Evolutionary conservation across 2,888 invertebrate genomes (phyloP).

Genomic region (Holacanthella duospinosa): DNA sequence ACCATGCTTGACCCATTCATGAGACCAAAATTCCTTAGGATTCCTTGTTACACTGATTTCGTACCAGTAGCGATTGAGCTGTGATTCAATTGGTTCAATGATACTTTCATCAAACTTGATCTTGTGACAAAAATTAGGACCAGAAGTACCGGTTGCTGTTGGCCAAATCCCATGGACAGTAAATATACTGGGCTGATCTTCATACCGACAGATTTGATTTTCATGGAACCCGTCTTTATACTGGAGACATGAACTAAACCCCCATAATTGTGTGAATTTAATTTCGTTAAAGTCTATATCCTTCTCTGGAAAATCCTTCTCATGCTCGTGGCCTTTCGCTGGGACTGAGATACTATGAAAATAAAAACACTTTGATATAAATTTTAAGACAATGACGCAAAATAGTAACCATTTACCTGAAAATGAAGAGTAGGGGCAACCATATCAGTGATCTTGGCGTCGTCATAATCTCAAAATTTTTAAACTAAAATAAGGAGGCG

Average conservation of each 20-base stretch:
- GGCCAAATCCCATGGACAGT: conserved; percentile 36
- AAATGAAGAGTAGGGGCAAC: too few species aligned
- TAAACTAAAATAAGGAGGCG: too few species aligned
- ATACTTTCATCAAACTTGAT: conserved; percentile 28
- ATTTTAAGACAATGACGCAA: too few species aligned
- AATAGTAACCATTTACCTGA: too few species aligned
- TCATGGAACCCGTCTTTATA: conserved; percentile 23
- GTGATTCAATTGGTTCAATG: conserved; percentile 21
- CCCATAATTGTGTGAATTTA: conserved; percentile 34
- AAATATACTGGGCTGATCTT: conserved; percentile 32
- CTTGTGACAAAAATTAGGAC: conserved; percentile 33
- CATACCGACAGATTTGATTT: conserved; percentile 24
- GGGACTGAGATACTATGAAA: background rate
- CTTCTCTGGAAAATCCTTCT: background rate
- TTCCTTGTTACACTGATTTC: conserved; percentile 32
- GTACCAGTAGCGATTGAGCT: conserved; percentile 32
- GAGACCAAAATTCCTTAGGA: conserved; percentile 29
- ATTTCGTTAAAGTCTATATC: conserved; percentile 26
- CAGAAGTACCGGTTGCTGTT: conserved; percentile 23
- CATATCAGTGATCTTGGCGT: too few species aligned
- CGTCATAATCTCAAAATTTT: too few species aligned
- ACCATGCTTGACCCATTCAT: conserved; percentile 36
- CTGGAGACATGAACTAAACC: conserved; percentile 28
- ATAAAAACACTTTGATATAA: too few species aligned
- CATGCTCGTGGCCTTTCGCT: background rate